Evolutionary conservation across 2,113 vertebrate genomes (phyloP).

Genomic region (Anthoscopus minutus): DNA sequence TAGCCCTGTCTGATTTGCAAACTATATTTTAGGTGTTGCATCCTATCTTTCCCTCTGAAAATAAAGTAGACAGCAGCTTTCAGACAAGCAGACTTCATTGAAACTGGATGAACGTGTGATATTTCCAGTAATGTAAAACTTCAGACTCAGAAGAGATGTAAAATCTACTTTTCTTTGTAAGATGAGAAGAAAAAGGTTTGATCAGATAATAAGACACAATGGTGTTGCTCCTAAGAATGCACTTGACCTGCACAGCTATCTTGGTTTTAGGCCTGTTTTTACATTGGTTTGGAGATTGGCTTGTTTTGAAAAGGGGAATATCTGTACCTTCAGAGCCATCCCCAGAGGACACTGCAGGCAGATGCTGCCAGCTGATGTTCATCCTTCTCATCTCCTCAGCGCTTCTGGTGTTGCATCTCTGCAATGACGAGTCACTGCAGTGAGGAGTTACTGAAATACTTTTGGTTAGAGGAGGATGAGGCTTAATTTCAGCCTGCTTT

Average conservation of each 20-base stretch:
- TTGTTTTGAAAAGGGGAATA: background rate
- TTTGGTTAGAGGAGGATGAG: rapidly evolving
- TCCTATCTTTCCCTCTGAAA: background rate
- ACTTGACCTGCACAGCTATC: background rate
- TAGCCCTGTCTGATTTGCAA: background rate
- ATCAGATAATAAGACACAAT: background rate
- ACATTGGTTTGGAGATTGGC: background rate
- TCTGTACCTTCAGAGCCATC: background rate
- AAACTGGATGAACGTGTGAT: rapidly evolving
- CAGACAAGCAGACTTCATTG: background rate
- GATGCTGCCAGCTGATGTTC: background rate
- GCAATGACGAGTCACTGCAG: background rate
- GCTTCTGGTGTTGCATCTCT: background rate
- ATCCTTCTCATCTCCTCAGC: background rate
- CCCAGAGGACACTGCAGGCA: background rate
- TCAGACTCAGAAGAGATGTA: background rate
- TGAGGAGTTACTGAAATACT: background rate
- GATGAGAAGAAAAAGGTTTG: background rate
- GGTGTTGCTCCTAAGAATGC: background rate
- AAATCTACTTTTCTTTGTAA: background rate
- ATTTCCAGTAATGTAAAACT: background rate
- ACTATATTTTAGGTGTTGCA: background rate
- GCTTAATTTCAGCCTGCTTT: background rate
- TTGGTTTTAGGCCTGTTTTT: background rate
- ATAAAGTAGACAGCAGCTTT: background rate